These are phyloP conservation scores for Isichthys henryi DNA, from an alignment of 2,113 vertebrate species.

Conservation along the genomic window DNA sequence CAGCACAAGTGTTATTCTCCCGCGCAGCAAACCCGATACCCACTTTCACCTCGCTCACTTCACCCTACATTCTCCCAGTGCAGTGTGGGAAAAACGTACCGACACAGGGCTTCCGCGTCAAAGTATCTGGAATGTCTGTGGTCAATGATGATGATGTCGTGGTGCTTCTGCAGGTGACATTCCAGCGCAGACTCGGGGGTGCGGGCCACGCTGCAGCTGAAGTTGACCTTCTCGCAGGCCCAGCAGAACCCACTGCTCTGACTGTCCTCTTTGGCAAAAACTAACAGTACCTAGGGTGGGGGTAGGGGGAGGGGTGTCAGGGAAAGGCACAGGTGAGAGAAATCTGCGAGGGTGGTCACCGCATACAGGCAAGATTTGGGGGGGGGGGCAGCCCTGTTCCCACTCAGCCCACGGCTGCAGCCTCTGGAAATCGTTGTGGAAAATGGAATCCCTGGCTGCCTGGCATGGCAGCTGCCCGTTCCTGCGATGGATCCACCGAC, in stretches of 20 bases:
- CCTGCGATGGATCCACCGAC: conserved; percentile 14
- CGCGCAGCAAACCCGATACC: background rate
- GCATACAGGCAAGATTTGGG: background rate
- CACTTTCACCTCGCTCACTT: background rate
- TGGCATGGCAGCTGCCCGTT: background rate
- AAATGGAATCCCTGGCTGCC: background rate
- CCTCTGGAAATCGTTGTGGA: background rate
- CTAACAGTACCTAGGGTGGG: conserved; percentile 83
- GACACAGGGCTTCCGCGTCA: conserved; percentile 88
- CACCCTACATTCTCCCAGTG: background rate
- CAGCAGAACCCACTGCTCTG: conserved; percentile 88
- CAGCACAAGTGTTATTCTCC: background rate
- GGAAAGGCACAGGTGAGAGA: background rate
- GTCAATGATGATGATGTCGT: conserved; percentile 94
- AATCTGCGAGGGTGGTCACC: background rate
- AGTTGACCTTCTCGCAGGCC: conserved; percentile 90
- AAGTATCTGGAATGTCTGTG: conserved; percentile 87
- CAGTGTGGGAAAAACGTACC: conserved; percentile 54
- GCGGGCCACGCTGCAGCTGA: conserved; percentile 72
- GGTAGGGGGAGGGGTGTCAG: conserved; percentile 33
- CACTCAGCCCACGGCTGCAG: background rate
- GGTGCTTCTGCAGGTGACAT: conserved; percentile 83
- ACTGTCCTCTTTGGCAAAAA: conserved; percentile 95
- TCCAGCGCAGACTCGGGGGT: conserved; percentile 78
- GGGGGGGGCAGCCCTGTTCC: background rate